These are phyloP conservation scores for Eumaeus atala DNA, from an alignment of 1,140 invertebrate species.

Conservation along the genomic window DNA sequence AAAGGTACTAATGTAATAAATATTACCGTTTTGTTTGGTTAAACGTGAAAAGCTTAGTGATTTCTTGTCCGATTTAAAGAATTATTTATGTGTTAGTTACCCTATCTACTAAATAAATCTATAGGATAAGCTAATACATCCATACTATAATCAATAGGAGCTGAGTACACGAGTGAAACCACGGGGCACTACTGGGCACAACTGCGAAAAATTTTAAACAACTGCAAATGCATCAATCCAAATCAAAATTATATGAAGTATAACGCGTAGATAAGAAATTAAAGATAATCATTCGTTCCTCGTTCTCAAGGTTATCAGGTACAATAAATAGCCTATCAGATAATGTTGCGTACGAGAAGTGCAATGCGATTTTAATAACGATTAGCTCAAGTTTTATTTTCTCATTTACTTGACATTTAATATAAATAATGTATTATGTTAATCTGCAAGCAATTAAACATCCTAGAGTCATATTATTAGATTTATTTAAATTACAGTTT, in stretches of 20 bases:
- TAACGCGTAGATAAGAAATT: slow-evolving; percentile 19
- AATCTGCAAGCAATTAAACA: no score
- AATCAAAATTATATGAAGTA: slow-evolving; percentile 9
- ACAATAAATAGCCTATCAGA: slow-evolving; percentile 42
- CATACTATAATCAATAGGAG: no score
- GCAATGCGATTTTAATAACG: slow-evolving; percentile 18
- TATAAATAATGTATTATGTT: neutral
- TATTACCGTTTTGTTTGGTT: no score
- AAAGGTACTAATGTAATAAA: no score
- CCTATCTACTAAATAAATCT: no score
- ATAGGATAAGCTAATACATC: no score
- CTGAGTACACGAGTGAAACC: no score
- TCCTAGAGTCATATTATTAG: no score
- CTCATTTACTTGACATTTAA: slow-evolving; percentile 6
- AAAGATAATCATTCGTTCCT: slow-evolving; percentile 25
- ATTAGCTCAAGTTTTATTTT: neutral
- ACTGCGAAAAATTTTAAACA: slow-evolving; percentile 6
- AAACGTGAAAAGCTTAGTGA: no score
- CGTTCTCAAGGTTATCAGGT: slow-evolving; percentile 41
- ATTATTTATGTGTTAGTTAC: no score
- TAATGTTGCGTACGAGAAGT: slow-evolving; percentile 26
- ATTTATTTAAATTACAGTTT: no score
- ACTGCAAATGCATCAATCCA: slow-evolving; percentile 1
- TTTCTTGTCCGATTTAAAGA: no score
- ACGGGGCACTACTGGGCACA: neutral